Percentiles rank a stretch among this genome's conserved stretches.
These are phyloP conservation scores for Macrobrachium rosenbergii DNA, from an alignment of 1,140 invertebrate genomes.

Conservation along the genomic window DNA sequence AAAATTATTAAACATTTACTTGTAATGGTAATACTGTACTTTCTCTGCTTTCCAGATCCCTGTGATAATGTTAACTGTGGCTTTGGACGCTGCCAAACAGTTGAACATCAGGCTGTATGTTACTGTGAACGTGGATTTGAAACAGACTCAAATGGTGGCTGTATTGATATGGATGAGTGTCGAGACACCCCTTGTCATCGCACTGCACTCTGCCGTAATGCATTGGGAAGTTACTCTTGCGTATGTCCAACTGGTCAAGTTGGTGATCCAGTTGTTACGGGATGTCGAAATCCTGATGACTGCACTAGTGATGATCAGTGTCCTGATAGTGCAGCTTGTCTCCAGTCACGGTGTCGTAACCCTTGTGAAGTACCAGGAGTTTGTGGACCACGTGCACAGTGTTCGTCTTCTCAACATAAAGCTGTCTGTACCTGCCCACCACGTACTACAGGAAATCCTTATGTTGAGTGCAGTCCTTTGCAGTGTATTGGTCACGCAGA, in stretches of 20 bases:
- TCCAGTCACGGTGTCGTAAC: conserved; percentile 83
- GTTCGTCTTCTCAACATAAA: conserved; percentile 76
- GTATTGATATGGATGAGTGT: conserved; percentile 75
- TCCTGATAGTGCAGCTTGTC: conserved; percentile 81
- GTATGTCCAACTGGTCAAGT: conserved; percentile 74
- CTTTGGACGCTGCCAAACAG: conserved; percentile 69
- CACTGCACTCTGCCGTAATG: conserved; percentile 82
- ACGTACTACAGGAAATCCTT: conserved; percentile 74
- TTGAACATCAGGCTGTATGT: conserved; percentile 69
- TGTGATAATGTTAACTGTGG: conserved; percentile 69
- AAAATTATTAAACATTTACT: background rate
- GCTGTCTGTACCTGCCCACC: conserved; percentile 82
- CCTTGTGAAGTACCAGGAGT: conserved; percentile 78
- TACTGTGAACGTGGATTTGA: conserved; percentile 68
- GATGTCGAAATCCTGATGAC: conserved; percentile 84
- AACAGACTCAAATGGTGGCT: conserved; percentile 76
- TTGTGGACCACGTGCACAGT: conserved; percentile 84
- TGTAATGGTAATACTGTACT: background rate
- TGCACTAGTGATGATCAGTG: conserved; percentile 86
- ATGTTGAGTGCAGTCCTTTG: conserved; percentile 77
- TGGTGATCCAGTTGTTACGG: conserved; percentile 81
- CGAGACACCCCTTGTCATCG: conserved; percentile 85
- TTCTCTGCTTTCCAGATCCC: conserved; percentile 66
- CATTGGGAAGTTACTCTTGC: conserved; percentile 67
- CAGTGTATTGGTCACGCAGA: conserved; percentile 82